Percentiles rank a stretch among this genome's conserved stretches.
These are phyloP conservation scores for Acanthacorydalis orientalis DNA, from an alignment of 2,888 invertebrate genomes.

Conservation along the genomic window DNA sequence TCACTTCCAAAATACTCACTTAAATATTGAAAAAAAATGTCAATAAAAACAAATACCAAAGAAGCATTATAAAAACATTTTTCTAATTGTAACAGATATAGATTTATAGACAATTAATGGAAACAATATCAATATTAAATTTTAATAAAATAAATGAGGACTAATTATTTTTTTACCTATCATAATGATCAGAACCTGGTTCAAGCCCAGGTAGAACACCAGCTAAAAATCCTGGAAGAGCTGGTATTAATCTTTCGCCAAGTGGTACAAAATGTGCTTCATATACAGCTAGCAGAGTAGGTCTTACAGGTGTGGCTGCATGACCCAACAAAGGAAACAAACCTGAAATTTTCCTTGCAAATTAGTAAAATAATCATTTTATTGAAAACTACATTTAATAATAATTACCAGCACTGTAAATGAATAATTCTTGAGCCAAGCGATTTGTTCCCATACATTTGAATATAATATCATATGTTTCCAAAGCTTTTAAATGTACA, in stretches of 20 bases:
- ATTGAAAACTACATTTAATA: neutral
- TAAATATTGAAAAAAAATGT: too few species aligned
- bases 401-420: conserved; percentile 51
- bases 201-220: conserved; percentile 78
- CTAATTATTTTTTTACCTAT: conserved; percentile 40
- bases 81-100: conserved; percentile 5
- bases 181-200: conserved; percentile 69
- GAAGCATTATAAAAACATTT: neutral
- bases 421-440: conserved; percentile 65
- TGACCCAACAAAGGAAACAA: conserved; percentile 77
- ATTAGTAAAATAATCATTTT: neutral
- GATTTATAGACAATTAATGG: too few species aligned
- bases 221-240: conserved; percentile 72
- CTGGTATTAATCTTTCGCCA: conserved; percentile 57
- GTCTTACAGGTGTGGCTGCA: conserved; percentile 80
- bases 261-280: conserved; percentile 78
- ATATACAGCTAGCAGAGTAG: conserved; percentile 62
- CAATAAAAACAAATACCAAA: too few species aligned
- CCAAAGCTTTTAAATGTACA: conserved; percentile 79
- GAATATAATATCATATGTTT: conserved; percentile 83
- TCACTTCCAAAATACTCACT: too few species aligned
- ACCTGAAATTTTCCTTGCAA: conserved; percentile 28
- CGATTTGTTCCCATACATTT: conserved; percentile 70
- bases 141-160: too few species aligned
- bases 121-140: too few species aligned